Conservation (phyloP, 2,888 invertebrate genomes). For the Ommatoiulus sabulosus region DNA sequence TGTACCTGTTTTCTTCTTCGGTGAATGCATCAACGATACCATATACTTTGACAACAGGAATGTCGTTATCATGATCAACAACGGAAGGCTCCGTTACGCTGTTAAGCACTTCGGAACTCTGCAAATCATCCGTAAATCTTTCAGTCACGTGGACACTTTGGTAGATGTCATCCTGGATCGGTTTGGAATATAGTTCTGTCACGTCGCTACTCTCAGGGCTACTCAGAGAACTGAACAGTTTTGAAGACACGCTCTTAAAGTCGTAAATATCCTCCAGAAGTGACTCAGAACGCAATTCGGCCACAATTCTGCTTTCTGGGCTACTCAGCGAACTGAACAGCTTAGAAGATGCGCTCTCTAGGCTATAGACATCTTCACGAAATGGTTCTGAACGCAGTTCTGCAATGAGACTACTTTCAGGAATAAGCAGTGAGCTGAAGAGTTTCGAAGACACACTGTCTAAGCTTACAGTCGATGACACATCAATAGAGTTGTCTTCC, state of each 20-base stretch:
- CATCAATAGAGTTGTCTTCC: slow-evolving; percentile 11
- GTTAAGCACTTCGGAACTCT: slow-evolving; percentile 47
- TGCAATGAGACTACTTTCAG: background rate
- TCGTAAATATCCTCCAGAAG: background rate
- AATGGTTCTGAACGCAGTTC: background rate
- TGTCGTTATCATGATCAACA: slow-evolving; percentile 52
- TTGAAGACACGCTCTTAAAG: background rate
- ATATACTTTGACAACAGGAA: slow-evolving; percentile 57
- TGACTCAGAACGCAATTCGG: background rate
- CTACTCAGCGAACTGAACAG: background rate
- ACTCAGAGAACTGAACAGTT: background rate
- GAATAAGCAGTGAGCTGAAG: background rate
- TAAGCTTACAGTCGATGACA: slow-evolving; percentile 36
- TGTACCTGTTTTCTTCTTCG: slow-evolving; percentile 13
- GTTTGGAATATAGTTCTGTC: background rate
- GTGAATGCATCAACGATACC: slow-evolving; percentile 53
- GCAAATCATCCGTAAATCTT: slow-evolving; percentile 1
- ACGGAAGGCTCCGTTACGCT: slow-evolving; percentile 23
- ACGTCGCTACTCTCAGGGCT: background rate
- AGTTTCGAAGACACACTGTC: slow-evolving; percentile 8
- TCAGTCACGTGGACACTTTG: background rate
- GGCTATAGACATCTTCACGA: background rate
- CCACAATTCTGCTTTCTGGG: background rate
- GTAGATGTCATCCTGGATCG: background rate
- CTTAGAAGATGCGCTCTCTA: background rate